Conservation (phyloP, 2,797 vertebrate species). For the Platalea minor region DNA sequence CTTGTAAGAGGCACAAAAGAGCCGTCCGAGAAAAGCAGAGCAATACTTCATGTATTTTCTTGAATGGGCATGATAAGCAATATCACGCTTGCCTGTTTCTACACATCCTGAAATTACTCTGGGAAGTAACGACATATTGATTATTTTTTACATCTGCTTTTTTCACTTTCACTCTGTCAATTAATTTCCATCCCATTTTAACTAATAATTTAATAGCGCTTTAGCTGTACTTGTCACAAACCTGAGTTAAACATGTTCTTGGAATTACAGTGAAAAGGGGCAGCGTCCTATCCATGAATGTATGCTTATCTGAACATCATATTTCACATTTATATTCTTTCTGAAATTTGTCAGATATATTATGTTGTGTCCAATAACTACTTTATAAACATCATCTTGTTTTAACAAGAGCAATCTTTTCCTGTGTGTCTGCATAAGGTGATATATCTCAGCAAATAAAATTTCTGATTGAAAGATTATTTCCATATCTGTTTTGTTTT, state of each 20-base stretch:
- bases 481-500: constrained; percentile 33
- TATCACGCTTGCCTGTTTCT: neutral
- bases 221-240: neutral
- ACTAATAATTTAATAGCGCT: neutral
- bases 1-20: neutral
- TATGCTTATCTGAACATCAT: neutral
- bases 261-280: neutral
- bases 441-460: constrained; percentile 6
- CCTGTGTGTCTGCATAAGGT: neutral
- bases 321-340: neutral
- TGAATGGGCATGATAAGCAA: neutral
- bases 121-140: neutral
- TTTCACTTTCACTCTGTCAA: neutral
- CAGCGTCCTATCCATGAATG: neutral
- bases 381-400: neutral
- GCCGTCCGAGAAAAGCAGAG: neutral
- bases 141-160: neutral
- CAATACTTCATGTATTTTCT: neutral
- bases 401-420: neutral
- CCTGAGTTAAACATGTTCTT: neutral
- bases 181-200: neutral
- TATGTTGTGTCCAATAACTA: neutral
- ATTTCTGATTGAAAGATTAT: constrained; percentile 24
- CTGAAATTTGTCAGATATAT: neutral
- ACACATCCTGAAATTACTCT: neutral